These are phyloP conservation scores for Agapornis roseicollis DNA, from an alignment of 2,113 vertebrate species.

Conservation along the genomic window DNA sequence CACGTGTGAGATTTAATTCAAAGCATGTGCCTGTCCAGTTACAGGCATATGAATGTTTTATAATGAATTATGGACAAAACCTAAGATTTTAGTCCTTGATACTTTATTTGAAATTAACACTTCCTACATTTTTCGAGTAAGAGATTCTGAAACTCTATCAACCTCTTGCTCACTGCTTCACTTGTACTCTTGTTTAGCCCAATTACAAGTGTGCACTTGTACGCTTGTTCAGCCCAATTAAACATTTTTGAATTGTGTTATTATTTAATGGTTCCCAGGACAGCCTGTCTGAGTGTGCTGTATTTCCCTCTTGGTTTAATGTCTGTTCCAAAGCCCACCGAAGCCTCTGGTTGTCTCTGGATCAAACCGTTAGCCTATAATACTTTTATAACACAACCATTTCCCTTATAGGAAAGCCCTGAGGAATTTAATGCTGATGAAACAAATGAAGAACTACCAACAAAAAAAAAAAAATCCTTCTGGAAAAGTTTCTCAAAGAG, in stretches of 20 bases:
- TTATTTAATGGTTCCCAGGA: background rate
- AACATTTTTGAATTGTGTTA: background rate
- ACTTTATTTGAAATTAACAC: constrained; percentile 2
- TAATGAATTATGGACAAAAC: background rate
- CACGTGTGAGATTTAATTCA: background rate
- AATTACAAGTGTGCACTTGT: too few species aligned
- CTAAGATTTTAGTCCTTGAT: background rate
- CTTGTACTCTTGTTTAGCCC: background rate
- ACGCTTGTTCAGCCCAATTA: background rate
- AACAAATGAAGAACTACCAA: background rate
- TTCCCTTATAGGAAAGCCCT: constrained; percentile 11
- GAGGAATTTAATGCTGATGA: constrained; percentile 16
- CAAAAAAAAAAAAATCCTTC: background rate
- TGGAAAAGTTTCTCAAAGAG: background rate
- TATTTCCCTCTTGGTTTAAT: background rate
- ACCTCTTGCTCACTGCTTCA: background rate
- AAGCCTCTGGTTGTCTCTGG: constrained; percentile 28
- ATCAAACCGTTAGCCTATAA: background rate
- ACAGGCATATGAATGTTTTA: background rate
- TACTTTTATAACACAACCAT: constrained; percentile 20
- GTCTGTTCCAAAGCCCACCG: constrained; percentile 28
- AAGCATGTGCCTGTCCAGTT: background rate
- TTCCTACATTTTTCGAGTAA: background rate
- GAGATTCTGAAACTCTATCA: background rate
- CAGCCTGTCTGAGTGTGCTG: background rate